Conservation (phyloP, 2,113 vertebrate genomes). For the Bolborhynchus lineola region DNA sequence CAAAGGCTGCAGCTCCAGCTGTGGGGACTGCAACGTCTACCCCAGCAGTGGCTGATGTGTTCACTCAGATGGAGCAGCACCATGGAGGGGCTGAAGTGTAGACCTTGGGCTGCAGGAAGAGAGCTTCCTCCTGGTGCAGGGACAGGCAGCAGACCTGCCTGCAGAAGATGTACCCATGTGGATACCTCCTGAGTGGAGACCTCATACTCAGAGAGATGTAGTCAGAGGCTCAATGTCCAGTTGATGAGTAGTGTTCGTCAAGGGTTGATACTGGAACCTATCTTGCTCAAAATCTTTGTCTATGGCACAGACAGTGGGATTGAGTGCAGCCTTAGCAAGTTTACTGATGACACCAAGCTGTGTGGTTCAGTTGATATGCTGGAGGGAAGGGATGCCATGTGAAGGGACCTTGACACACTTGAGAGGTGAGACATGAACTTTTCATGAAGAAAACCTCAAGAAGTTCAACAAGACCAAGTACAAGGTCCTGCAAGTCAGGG, state of each 20-base stretch:
- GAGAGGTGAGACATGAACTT: not conserved
- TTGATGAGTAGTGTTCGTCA: not conserved
- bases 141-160: not conserved
- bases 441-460: not conserved
- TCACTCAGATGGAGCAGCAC: not conserved
- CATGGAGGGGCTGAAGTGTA: not conserved
- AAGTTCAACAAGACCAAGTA: not conserved
- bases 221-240: not conserved
- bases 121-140: not conserved
- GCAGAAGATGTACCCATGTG: not conserved
- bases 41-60: not conserved
- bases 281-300: not conserved
- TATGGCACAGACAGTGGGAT: accelerated
- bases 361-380: not conserved
- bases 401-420: not conserved
- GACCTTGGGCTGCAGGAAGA: not conserved
- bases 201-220: not conserved
- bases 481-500: not conserved
- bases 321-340: not conserved
- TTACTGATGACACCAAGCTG: not conserved
- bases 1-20: not conserved
- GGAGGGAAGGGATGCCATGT: not conserved
- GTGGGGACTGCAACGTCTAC: not conserved
- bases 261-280: not conserved
- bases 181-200: not conserved